Evolutionary conservation across 2,113 vertebrate species (phyloP).

Genomic region (Zingel zingel): DNA sequence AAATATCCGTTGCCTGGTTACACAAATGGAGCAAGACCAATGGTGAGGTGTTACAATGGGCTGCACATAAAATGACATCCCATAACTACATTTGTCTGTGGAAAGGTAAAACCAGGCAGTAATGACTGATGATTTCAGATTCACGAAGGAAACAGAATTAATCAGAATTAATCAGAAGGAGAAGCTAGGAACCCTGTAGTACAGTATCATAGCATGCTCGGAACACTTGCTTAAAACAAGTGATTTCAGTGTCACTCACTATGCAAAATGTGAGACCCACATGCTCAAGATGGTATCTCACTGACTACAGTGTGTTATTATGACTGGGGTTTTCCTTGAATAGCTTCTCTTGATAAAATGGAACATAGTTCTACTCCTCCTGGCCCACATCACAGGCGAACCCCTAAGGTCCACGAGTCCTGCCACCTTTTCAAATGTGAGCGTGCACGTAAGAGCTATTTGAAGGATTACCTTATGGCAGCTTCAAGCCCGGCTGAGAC

Average conservation of each 20-base stretch:
- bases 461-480: conserved; percentile 77
- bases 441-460: conserved; percentile 72
- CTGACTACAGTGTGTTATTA: conserved; percentile 1
- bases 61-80: conserved; percentile 77
- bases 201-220: background rate
- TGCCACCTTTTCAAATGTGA: conserved; percentile 81
- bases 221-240: background rate
- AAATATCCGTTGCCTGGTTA: conserved; percentile 83
- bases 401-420: conserved; percentile 61
- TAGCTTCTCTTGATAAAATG: conserved; percentile 35
- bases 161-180: background rate
- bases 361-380: conserved; percentile 40
- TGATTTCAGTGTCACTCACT: background rate
- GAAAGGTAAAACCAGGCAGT: conserved; percentile 38
- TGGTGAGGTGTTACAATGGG: conserved; percentile 78
- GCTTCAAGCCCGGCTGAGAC: conserved; percentile 61
- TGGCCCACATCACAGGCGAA: conserved; percentile 78
- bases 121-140: conserved; percentile 49
- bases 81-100: conserved; percentile 68
- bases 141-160: conserved; percentile 13
- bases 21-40: conserved; percentile 79
- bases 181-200: background rate
- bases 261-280: conserved; percentile 21
- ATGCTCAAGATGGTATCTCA: conserved; percentile 16
- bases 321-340: conserved; percentile 46